Percentiles rank a stretch among this genome's conserved stretches.
Conservation (phyloP, 2,113 vertebrate species). For the Porphyrio hochstetteri region DNA sequence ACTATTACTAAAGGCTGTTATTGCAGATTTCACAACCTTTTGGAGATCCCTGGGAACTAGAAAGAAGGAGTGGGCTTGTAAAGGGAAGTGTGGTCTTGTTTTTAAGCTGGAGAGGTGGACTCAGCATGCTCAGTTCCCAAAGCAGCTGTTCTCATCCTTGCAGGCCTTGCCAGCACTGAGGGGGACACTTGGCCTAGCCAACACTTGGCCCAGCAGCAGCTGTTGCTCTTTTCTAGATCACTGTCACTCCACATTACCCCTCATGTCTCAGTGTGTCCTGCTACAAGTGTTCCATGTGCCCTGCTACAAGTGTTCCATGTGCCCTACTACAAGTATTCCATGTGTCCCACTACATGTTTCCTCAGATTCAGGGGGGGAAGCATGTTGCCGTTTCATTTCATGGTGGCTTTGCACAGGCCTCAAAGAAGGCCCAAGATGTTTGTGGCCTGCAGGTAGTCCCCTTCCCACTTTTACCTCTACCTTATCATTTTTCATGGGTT, state of each 20-base stretch:
- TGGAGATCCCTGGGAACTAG: not conserved
- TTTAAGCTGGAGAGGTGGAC: not conserved
- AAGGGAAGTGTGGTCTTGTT: not conserved
- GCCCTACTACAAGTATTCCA: not conserved
- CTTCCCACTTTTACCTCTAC: not conserved
- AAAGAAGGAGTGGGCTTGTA: not conserved
- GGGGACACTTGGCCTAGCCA: no score
- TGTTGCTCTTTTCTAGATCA: not conserved
- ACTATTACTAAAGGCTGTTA: not conserved
- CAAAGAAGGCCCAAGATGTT: not conserved
- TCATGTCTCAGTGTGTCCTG: not conserved
- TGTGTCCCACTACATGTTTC: not conserved
- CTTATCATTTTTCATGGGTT: not conserved
- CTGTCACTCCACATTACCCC: not conserved
- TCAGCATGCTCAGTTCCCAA: not conserved
- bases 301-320: not conserved
- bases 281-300: not conserved
- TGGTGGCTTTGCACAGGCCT: not conserved
- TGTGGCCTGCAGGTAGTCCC: not conserved
- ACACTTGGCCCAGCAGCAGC: not conserved
- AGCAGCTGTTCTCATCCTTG: not conserved
- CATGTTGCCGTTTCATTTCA: not conserved
- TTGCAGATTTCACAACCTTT: not conserved
- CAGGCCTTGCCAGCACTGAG: not conserved
- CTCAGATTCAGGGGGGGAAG: rapidly evolving